Evolutionary conservation across 2,113 vertebrate genomes (phyloP), one percentile per base, ranked within the genome.

Genomic region (Poecile atricapillus): DNA sequence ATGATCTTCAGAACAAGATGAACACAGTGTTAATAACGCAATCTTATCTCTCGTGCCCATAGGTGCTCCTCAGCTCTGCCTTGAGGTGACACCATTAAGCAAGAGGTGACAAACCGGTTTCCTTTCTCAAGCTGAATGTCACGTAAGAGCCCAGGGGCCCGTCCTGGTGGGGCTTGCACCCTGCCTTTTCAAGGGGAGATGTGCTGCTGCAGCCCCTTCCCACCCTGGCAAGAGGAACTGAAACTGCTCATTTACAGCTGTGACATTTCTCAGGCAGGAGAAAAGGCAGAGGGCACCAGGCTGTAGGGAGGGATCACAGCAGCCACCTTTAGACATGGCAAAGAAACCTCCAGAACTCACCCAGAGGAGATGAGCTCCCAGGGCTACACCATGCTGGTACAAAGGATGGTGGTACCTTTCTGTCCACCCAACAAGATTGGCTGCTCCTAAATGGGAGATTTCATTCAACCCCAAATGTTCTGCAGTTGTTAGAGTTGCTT

Each of bases 81-180:
- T 69, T 83, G 67, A 58, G 68, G 58, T 91, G 59, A 58, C 47
- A 31, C 52, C 3, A 0, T 86, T 62, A 94, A 79, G 94, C 75
- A 89, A 91, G 92, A 95, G 85, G 71, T 69, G 68, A 93, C 74
- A 90, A 94, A 93, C 87, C 1, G 7, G 94, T 94, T 96, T 88
- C 94, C 67, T 73, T 69, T 60, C 90, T 62, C 90, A 39, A 55
- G 67, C 68, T 1, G 2, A 60, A 74, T 43, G 85, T 90, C 94
- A 94, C 24, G 15, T 67, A 94, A 30, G 39, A 39, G 76, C 70
- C 30, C 25, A 60, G 33, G 59, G 50, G 53, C 35, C 23, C 0
- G 0, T 37, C 78, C 43, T 39, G 58, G 62, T 49, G 67, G 23
- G 1, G 2, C 37, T 5, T 43, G 24, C 19, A 6, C 73, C 41